Evolutionary conservation across 2,888 invertebrate species (phyloP).

Genomic region (Rhagonycha fulva): DNA sequence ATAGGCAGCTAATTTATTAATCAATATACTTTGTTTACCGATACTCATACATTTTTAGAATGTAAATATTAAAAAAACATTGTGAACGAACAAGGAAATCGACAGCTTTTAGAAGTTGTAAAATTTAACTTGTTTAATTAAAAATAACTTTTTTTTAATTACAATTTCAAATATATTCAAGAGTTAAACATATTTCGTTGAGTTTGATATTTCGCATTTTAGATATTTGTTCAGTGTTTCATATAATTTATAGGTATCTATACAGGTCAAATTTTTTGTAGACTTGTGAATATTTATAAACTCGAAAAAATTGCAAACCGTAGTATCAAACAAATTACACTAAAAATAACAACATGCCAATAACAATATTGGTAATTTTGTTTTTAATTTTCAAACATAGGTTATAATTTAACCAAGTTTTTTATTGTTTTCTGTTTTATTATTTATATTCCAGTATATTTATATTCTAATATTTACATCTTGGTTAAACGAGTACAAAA

Average conservation of each 20-base stretch:
- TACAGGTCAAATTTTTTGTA: background rate
- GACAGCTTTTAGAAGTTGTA: background rate
- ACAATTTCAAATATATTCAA: background rate
- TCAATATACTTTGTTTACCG: background rate
- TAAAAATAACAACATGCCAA: no score
- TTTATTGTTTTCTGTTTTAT: background rate
- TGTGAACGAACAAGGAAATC: background rate
- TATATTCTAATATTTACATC: background rate
- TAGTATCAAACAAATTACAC: no score
- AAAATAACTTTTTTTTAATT: background rate
- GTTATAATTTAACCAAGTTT: background rate
- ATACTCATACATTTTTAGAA: background rate
- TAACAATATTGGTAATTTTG: no score
- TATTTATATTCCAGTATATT: background rate
- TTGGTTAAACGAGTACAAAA: background rate
- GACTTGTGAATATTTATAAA: background rate
- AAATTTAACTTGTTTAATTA: background rate
- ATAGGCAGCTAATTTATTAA: background rate
- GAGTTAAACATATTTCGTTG: background rate
- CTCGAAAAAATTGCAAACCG: background rate
- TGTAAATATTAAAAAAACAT: background rate
- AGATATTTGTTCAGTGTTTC: background rate
- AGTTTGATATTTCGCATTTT: background rate
- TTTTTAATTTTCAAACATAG: background rate
- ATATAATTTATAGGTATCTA: background rate